Percentiles rank a stretch among this genome's conserved stretches.
Conservation (phyloP, 2,113 vertebrate genomes). For the Azemiops feae region DNA sequence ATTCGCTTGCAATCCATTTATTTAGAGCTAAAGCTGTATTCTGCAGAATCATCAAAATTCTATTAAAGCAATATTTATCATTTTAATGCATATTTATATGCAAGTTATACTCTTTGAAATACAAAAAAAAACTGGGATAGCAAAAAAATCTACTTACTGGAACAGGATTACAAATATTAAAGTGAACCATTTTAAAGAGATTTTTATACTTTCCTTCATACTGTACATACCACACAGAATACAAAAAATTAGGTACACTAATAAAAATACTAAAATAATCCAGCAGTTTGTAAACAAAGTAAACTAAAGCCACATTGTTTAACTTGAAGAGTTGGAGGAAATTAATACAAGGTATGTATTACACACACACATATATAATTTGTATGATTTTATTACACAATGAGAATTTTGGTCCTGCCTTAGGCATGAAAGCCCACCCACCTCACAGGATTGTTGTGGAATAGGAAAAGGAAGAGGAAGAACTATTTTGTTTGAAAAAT, state of each 20-base stretch:
- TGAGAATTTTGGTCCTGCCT: too few relatives aligned
- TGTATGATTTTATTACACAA: neutral
- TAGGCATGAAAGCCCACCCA: too few relatives aligned
- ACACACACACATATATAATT: too few relatives aligned
- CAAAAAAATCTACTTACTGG: neutral
- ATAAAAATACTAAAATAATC: neutral
- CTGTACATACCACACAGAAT: too few relatives aligned
- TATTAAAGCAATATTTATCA: neutral
- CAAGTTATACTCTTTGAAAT: neutral
- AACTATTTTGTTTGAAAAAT: neutral
- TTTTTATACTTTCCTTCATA: neutral
- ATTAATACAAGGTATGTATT: slow-evolving; percentile 1
- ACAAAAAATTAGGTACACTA: neutral
- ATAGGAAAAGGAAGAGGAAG: neutral
- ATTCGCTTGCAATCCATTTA: neutral
- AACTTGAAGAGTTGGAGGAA: slow-evolving; percentile 17
- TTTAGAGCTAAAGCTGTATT: neutral
- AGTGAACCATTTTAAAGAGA: neutral
- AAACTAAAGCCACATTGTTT: slow-evolving; percentile 2
- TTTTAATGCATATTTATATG: neutral
- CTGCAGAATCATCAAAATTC: neutral
- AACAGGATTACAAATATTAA: neutral
- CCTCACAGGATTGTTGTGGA: too few relatives aligned
- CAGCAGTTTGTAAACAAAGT: slow-evolving; percentile 4
- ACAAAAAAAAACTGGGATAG: neutral